Evolutionary conservation across 2,797 vertebrate genomes (phyloP).

Genomic region (Lacerta viridis): DNA sequence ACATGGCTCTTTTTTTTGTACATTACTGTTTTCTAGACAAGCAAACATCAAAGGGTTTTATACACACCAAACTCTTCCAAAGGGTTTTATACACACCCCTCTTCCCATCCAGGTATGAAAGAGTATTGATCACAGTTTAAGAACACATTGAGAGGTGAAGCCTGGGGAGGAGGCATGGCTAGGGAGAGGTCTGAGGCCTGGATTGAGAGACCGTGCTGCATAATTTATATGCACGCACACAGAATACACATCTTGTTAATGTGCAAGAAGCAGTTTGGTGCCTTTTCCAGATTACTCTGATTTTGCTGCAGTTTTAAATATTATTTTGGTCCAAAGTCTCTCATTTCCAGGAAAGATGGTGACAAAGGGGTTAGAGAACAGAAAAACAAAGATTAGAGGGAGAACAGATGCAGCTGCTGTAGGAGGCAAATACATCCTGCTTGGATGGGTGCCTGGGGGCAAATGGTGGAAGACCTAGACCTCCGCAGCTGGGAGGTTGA

Average conservation of each 20-base stretch:
- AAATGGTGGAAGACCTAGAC: neutral
- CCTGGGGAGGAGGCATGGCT: no score
- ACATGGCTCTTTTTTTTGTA: no score
- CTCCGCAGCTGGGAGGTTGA: neutral
- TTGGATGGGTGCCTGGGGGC: conserved; percentile 4
- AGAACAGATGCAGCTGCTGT: neutral
- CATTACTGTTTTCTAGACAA: no score
- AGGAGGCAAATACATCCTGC: neutral
- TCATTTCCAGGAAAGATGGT: conserved; percentile 35
- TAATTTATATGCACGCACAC: no score
- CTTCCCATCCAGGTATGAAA: no score
- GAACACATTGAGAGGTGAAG: no score
- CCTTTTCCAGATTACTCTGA: neutral
- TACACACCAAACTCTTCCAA: no score
- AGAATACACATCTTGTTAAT: neutral
- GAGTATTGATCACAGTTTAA: no score
- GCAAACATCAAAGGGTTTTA: no score
- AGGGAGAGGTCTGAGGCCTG: no score
- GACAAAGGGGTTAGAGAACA: neutral
- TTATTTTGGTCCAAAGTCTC: neutral
- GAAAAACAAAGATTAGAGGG: conserved; percentile 16
- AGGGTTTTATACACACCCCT: no score
- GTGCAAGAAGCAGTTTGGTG: neutral
- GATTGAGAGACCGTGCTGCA: no score
- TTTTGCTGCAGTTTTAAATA: neutral